Conservation (phyloP, 2,113 vertebrate genomes). For the Microtus oregoni region DNA sequence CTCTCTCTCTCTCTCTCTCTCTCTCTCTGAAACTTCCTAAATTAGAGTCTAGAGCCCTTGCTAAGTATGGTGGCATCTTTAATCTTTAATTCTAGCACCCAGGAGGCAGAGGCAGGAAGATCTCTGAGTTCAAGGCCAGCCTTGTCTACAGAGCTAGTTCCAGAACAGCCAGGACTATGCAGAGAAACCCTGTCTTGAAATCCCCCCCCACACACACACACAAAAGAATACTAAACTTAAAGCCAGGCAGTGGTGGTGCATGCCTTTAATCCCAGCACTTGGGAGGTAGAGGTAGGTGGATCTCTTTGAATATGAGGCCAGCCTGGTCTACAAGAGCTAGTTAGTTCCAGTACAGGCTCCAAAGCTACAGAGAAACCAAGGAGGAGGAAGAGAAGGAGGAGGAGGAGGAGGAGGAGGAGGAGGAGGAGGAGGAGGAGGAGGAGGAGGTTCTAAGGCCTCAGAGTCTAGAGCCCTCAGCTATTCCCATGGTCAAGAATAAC, state of each 20-base stretch:
- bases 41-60: not conserved
- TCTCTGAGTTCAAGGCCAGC: not conserved
- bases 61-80: not conserved
- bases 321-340: too few species aligned
- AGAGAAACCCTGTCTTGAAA: not conserved
- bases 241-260: too few species aligned
- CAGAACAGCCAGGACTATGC: not conserved
- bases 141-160: not conserved
- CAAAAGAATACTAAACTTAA: not conserved
- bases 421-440: too few species aligned
- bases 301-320: too few species aligned
- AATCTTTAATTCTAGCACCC: not conserved
- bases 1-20: too few species aligned
- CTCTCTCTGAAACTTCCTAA: not conserved
- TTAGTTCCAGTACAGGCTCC: too few species aligned
- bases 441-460: not conserved
- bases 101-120: not conserved
- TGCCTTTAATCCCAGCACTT: too few species aligned
- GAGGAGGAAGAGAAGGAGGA: too few species aligned
- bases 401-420: too few species aligned
- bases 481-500: not conserved
- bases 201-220: not conserved
- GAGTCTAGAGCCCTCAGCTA: not conserved
- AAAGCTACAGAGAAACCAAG: too few species aligned
- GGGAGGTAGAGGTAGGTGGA: too few species aligned